Conservation (phyloP, 2,113 vertebrate species). For the Catagonus wagneri region DNA sequence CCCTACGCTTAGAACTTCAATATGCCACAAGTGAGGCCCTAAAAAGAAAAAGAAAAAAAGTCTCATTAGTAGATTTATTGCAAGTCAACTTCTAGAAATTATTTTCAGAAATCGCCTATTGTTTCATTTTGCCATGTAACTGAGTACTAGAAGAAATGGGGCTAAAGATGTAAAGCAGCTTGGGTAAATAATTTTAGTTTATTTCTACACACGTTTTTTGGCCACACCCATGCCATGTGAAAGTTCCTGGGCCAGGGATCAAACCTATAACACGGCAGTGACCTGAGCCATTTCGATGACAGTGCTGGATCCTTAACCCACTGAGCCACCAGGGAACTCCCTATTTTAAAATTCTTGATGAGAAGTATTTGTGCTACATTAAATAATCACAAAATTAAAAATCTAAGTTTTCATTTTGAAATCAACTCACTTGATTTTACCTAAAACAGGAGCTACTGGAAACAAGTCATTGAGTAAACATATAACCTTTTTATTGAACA, state of each 20-base stretch:
- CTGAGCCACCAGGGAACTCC: no score
- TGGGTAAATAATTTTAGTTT: constrained; percentile 88
- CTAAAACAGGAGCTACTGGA: constrained; percentile 92
- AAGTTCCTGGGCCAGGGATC: no score
- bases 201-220: constrained; percentile 84
- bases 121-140: constrained; percentile 93
- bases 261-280: no score
- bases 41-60: neutral
- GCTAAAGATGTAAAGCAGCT: constrained; percentile 88
- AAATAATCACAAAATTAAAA: constrained; percentile 92
- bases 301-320: no score
- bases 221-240: no score
- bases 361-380: constrained; percentile 93
- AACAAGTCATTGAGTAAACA: constrained; percentile 95
- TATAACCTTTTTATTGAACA: constrained; percentile 94
- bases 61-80: constrained; percentile 90
- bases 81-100: constrained; percentile 93
- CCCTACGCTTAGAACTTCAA: no score
- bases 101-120: constrained; percentile 96
- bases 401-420: constrained; percentile 94
- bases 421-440: constrained; percentile 90
- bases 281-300: no score
- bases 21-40: no score
- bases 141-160: constrained; percentile 90
- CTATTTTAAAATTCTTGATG: constrained; percentile 84